Conservation (phyloP, 2,113 vertebrate species). For the Marmota monax region DNA sequence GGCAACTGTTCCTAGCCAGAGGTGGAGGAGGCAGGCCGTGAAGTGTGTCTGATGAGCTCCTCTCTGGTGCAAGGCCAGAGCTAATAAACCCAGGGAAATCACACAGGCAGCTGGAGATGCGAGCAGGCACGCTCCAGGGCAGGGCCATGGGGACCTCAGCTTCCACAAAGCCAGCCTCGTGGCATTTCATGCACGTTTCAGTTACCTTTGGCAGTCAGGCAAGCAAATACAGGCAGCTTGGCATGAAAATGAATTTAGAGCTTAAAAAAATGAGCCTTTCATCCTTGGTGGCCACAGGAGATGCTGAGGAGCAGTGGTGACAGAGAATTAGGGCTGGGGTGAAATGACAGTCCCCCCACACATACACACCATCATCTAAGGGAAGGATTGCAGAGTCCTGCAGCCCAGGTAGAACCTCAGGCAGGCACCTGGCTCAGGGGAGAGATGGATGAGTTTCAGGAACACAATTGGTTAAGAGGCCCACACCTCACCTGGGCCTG, state of each 20-base stretch:
- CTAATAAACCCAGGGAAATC: not conserved
- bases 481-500: not conserved
- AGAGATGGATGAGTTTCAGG: not conserved
- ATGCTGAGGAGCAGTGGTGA: not conserved
- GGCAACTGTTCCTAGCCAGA: conserved; percentile 40
- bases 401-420: not conserved
- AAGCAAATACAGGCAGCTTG: conserved; percentile 22
- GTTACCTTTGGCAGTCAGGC: conserved; percentile 41
- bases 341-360: not conserved
- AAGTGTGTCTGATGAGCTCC: conserved; percentile 47
- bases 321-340: not conserved
- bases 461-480: not conserved
- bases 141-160: not conserved
- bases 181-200: not conserved
- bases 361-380: not conserved
- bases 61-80: not conserved
- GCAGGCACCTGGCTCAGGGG: not conserved
- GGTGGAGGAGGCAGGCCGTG: conserved; percentile 13
- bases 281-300: not conserved
- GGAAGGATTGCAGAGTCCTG: not conserved
- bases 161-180: not conserved
- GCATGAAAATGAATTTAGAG: conserved; percentile 69
- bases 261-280: not conserved
- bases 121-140: not conserved
- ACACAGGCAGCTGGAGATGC: not conserved